phyloP scores from a whole-genome alignment of 1,140 invertebrate genomes.

The Drosophila ohnishii region DNA sequence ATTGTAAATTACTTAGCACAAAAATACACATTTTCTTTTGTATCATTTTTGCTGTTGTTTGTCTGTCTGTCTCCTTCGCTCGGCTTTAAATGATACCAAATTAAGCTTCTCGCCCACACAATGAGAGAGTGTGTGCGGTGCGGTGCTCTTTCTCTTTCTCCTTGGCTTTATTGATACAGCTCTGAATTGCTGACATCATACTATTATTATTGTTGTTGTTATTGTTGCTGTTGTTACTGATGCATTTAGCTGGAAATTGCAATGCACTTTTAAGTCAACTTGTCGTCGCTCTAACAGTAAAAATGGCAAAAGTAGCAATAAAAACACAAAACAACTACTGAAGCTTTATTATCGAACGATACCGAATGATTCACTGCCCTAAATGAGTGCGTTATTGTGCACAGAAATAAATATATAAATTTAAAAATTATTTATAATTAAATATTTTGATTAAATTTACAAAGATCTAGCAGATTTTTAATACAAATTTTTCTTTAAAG shows the following conservation, averaged over 20 bases:
- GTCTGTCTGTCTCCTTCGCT: neutral
- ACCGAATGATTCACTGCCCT: conserved; percentile 28
- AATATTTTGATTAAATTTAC: neutral
- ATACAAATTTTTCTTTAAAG: too few relatives aligned
- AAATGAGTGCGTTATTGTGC: conserved; percentile 2
- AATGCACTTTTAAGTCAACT: conserved; percentile 75
- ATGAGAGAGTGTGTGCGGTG: conserved; percentile 2
- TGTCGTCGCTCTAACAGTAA: conserved; percentile 60
- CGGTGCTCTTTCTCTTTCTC: conserved; percentile 4
- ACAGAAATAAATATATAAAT: neutral
- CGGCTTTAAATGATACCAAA: conserved; percentile 58
- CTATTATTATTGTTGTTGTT: conserved; percentile 20
- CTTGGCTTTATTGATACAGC: conserved; percentile 33
- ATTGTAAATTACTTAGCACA: conserved; percentile 72
- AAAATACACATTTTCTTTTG: conserved; percentile 14
- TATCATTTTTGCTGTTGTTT: neutral
- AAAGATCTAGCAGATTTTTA: neutral
- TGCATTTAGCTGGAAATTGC: conserved; percentile 60
- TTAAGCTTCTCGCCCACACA: conserved; percentile 73
- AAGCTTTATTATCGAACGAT: conserved; percentile 38
- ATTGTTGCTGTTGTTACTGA: conserved; percentile 29
- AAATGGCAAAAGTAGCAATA: conserved; percentile 29
- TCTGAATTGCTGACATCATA: conserved; percentile 67
- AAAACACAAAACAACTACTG: conserved; percentile 7
- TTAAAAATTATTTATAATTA: neutral